Evolutionary conservation across 2,113 vertebrate genomes (phyloP).

Genomic region (Bubo bubo): DNA sequence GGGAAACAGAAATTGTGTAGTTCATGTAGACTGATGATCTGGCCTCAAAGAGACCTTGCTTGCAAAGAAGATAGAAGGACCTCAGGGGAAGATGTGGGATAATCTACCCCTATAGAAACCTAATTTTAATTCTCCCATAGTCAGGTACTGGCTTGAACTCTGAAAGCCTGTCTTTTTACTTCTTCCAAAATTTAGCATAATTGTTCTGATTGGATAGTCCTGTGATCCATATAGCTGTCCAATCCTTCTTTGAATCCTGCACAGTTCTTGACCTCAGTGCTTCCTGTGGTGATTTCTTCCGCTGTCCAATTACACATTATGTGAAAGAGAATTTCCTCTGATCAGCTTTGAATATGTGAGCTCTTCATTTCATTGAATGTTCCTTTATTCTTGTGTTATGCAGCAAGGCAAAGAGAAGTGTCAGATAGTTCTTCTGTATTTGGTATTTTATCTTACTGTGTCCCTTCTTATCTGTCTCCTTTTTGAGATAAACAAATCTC

Average conservation of each 20-base stretch:
- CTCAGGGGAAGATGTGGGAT: neutral
- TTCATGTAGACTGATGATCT: neutral
- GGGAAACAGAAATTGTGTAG: neutral
- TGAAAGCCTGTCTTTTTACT: neutral
- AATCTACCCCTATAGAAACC: neutral
- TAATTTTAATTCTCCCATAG: neutral
- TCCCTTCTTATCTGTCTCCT: neutral
- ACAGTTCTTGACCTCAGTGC: constrained; percentile 26
- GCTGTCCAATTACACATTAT: constrained; percentile 11
- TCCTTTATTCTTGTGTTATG: constrained; percentile 15
- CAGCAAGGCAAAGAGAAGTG: constrained; percentile 5
- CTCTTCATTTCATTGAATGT: constrained; percentile 7
- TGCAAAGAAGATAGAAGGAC: neutral
- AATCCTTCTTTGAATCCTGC: constrained; percentile 34
- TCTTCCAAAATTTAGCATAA: constrained; percentile 30
- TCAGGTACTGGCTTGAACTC: neutral
- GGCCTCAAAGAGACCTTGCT: neutral
- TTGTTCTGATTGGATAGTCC: constrained; percentile 17
- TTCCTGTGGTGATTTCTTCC: constrained; percentile 24
- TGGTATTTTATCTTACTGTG: constrained; percentile 7
- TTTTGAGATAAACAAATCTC: constrained; percentile 20
- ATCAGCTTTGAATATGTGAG: constrained; percentile 18
- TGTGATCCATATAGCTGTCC: neutral
- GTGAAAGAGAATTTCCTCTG: constrained; percentile 41
- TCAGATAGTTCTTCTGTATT: neutral